Base-by-base conservation (phyloP, 2,888 invertebrate species). In the Poecilus cupreus region DNA sequence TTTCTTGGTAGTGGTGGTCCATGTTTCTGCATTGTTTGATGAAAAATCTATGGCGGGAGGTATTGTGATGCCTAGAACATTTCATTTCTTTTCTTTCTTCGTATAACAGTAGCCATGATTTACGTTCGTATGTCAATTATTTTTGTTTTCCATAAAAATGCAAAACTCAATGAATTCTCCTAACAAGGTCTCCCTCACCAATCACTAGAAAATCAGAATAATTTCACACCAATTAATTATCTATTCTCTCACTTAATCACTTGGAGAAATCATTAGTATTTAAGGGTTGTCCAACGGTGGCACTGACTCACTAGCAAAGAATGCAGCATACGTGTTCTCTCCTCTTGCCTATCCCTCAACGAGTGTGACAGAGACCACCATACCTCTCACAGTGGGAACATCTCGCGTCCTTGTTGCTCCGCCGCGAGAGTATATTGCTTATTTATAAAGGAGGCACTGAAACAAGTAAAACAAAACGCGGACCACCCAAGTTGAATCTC, bases 401-500 rank as follows among this genome's bases (percentile, higher is more conserved):
- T 22, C 20, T 2, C 6, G 16, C 3, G 11, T 75, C 75, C 22
- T 49, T 74, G 20, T 75, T 54, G n/a, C 16, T 16, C 64, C 16
- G 18, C 60, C 22, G 75, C 51, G 26, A 75, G 24, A 64, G 75
- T 75, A 74, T 81, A 81, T 81, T 81, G 81, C 81, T 81, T 81
- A 81, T 81, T 81, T 81, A 81, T 81, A 81, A 81, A 83, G 84
- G 83, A 83, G 84, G 83, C 83, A 83, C 81, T 83, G 84, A 82
- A 85, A 85, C 86, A 86, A 88, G 88, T 88, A 89, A 88, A 88
- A 88, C 88, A 88, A 88, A 88, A 88, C 88, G 86, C 85, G 85
- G 89, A 88, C 89, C 89, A 88, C 89, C 89, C 89, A 89, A 88
- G 89, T 88, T 86, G 89, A 87, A 86, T 84, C 86, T 87, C 87